Evolutionary conservation across 1,140 invertebrate genomes (phyloP), one percentile per base, ranked within the genome.

Genomic region (Cyclina sinensis): DNA sequence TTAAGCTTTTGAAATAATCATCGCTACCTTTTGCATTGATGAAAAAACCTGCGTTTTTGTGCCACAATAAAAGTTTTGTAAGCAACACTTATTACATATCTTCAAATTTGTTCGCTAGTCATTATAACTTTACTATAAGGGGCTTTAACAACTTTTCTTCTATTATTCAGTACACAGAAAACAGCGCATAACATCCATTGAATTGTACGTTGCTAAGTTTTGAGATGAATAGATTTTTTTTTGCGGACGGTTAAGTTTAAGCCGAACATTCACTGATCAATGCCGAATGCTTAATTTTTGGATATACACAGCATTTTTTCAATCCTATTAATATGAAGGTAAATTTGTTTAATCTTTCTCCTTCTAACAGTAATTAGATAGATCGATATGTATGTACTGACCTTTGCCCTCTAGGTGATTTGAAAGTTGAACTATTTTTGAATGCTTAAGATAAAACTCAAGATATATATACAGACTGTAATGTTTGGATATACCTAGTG

Each of bases 341-440:
- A 70, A 70, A 70, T 70, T 35, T 21, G n/a, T 39, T n/a, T 70
- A 70, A 70, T 70, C 65, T 70, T 70, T 70, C 7, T 37, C 65
- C 65, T 70, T 21, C 0, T 27, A 4, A 27, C n/a, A 43, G 57
- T 62, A 62, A 62, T 62, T 62, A 62, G n/a, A 24, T 21, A 24
- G 65, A 27, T 70, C 65, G 65, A 70, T 70, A 70, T n/a, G 32
- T 39, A 18, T 70, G n/a, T n/a, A n/a, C n/a, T n/a, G 35, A 9
- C 30, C 32, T 37, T 37, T 70, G 30, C 65, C 65, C 32, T 70
- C 11, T 37, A 70, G 5, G 32, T 70, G 4, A 70, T 35, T 70
- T 70, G 57, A 70, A 70, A 70, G 65, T 35, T 70, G 14, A 70
- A 70, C 65, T 70, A 35, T 39, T 35, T 37, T 70, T 3, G 65